Conservation (phyloP, 2,888 invertebrate species). For the Eristalis tenax region DNA sequence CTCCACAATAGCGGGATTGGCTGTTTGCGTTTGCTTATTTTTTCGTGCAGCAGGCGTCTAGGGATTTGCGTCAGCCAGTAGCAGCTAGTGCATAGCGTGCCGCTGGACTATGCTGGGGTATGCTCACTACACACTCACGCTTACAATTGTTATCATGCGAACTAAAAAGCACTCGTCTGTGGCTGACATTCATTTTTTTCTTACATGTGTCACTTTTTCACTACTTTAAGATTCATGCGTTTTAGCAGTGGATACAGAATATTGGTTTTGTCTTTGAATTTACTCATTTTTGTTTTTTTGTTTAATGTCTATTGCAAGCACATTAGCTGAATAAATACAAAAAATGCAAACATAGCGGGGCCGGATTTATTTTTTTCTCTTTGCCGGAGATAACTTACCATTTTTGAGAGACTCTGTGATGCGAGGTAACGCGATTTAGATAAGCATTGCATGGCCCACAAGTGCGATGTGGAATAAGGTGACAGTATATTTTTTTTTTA, state of each 20-base stretch:
- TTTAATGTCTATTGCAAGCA: slow-evolving; percentile 45
- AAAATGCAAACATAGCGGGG: neutral
- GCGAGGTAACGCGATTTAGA: neutral
- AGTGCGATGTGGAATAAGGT: neutral
- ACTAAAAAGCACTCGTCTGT: slow-evolving; percentile 53
- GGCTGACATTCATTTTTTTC: slow-evolving; percentile 26
- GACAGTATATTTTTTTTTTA: neutral
- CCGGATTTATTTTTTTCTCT: slow-evolving; percentile 35
- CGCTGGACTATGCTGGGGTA: slow-evolving; percentile 15
- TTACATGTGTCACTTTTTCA: slow-evolving; percentile 63
- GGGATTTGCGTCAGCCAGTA: neutral
- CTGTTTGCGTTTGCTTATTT: neutral
- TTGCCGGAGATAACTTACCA: slow-evolving; percentile 54
- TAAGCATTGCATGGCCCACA: neutral
- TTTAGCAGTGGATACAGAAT: slow-evolving; percentile 27
- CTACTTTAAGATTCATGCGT: slow-evolving; percentile 54
- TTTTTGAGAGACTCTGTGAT: neutral
- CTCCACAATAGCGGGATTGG: slow-evolving; percentile 17
- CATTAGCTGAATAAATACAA: slow-evolving; percentile 48
- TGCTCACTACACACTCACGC: slow-evolving; percentile 50
- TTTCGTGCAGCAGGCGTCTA: slow-evolving; percentile 27
- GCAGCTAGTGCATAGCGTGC: slow-evolving; percentile 46
- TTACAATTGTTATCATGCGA: slow-evolving; percentile 51
- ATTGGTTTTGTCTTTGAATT: neutral
- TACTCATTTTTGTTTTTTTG: slow-evolving; percentile 3